These are phyloP conservation scores for Clarias magur DNA, from an alignment of 2,113 vertebrate genomes.

Conservation along the genomic window DNA sequence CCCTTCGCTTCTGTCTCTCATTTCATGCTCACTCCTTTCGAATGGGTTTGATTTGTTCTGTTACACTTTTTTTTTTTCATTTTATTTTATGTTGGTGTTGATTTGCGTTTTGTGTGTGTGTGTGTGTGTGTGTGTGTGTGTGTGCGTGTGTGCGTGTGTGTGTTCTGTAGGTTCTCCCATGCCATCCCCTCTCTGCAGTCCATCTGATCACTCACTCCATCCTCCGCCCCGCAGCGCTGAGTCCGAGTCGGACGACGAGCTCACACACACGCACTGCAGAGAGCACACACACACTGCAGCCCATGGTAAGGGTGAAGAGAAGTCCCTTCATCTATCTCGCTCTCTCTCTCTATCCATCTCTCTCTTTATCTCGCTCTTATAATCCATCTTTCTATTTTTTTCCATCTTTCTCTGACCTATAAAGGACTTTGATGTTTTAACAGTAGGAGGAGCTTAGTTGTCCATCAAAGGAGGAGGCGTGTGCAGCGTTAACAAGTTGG, in stretches of 20 bases:
- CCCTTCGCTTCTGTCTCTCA: neutral
- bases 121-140: slow-evolving; percentile 61
- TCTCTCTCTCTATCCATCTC: neutral
- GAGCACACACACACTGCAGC: slow-evolving; percentile 60
- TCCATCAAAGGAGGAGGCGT: neutral
- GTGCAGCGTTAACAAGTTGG: neutral
- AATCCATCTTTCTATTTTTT: neutral
- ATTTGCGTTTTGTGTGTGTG: slow-evolving; percentile 49
- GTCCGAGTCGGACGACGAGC: slow-evolving; percentile 78
- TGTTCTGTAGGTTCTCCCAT: slow-evolving; percentile 74
- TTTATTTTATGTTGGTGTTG: slow-evolving; percentile 10
- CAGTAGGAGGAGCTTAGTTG: neutral
- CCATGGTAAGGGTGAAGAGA: slow-evolving; percentile 72
- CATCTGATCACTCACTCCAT: slow-evolving; percentile 80
- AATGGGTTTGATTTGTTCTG: neutral
- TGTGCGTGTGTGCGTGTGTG: slow-evolving; percentile 57
- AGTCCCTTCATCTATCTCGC: slow-evolving; percentile 45
- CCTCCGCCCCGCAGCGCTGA: slow-evolving; percentile 73
- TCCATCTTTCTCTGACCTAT: neutral
- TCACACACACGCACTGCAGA: slow-evolving; percentile 67
- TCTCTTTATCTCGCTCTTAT: neutral
- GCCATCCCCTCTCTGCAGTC: slow-evolving; percentile 80
- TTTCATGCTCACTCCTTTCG: neutral
- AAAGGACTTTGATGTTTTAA: neutral
- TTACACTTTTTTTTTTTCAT: neutral